Base-by-base conservation (phyloP, 2,888 invertebrate species). In the Pseudeuparius sepicola region DNA sequence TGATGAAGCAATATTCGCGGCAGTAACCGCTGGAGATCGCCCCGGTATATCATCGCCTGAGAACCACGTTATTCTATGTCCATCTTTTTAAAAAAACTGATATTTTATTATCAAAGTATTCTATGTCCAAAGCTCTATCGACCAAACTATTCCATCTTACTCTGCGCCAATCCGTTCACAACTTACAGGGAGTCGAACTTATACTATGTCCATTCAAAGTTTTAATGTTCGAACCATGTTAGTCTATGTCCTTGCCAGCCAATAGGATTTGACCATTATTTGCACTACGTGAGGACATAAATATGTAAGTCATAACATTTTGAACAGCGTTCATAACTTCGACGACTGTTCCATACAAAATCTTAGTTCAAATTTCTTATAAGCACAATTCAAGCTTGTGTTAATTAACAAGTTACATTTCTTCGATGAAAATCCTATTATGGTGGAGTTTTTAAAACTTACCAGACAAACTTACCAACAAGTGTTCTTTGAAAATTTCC, bases 381-480 rank as follows among this genome's bases (percentile, higher is more conserved):
- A 11, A 27, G 4, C 4, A 12, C 15, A 27, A 27, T 11, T 27
- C 27, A 4, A 4, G 12, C 13, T n/a, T 27, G 4, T 4, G 27
- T 27, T 4, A 27, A 28, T 16, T 28, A 28, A n/a, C 15, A 14
- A 28, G 9, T 14, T 28, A 28, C 5, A 14, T n/a, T n/a, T n/a
- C n/a, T n/a, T n/a, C n/a, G n/a, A n/a, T n/a, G n/a, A n/a, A n/a
- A 9, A 34, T 28, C 24, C 34, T 18, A 14, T 28, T 28, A 28
- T 17, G 27, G 14, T 28, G 20, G 18, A 25, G 34, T 28, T 28
- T 34, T 27, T 34, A 28, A 34, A 34, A 34, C 34, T 27, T 28
- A 34, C 34, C 17, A 27, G 28, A 34, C 9, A 17, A 34, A 28
- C 9, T 34, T 18, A 16, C 18, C 34, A n/a, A 17, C 18, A 34